Conservation (phyloP, 2,113 vertebrate species). For the Apaloderma vittatum region DNA sequence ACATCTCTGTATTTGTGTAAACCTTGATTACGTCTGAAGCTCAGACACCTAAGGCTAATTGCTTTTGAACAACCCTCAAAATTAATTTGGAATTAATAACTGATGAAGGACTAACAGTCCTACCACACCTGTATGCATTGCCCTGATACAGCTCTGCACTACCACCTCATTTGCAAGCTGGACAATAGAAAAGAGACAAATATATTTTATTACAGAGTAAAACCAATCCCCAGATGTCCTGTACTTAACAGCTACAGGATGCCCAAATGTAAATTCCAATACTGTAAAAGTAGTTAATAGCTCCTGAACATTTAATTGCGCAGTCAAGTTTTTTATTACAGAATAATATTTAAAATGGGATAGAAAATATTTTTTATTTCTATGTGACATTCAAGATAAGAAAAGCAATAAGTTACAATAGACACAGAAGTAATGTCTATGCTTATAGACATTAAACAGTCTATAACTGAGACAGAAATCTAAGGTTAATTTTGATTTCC, state of each 20-base stretch:
- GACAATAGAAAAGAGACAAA: not conserved
- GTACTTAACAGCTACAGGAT: not conserved
- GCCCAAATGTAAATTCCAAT: not conserved
- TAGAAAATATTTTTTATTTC: slow-evolving; percentile 5
- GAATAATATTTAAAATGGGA: slow-evolving; percentile 42
- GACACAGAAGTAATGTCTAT: not conserved
- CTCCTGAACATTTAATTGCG: not conserved
- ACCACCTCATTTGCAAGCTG: not conserved
- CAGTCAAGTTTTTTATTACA: slow-evolving; percentile 25
- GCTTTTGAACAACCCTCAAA: not conserved
- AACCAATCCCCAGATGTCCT: not conserved
- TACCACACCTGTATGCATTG: not conserved
- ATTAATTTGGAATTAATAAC: not conserved
- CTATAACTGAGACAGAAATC: not conserved
- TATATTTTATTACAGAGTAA: not conserved
- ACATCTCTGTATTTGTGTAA: accelerated
- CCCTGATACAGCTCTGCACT: not conserved
- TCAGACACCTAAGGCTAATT: not conserved
- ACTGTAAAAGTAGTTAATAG: not conserved
- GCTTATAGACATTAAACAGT: not conserved
- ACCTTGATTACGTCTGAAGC: not conserved
- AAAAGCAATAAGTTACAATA: slow-evolving; percentile 32
- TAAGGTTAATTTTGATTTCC: slow-evolving; percentile 13
- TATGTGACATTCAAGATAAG: not conserved
- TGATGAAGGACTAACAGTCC: not conserved